Evolutionary conservation across 2,113 vertebrate genomes (phyloP).

Genomic region (Mystacornis crossleyi): DNA sequence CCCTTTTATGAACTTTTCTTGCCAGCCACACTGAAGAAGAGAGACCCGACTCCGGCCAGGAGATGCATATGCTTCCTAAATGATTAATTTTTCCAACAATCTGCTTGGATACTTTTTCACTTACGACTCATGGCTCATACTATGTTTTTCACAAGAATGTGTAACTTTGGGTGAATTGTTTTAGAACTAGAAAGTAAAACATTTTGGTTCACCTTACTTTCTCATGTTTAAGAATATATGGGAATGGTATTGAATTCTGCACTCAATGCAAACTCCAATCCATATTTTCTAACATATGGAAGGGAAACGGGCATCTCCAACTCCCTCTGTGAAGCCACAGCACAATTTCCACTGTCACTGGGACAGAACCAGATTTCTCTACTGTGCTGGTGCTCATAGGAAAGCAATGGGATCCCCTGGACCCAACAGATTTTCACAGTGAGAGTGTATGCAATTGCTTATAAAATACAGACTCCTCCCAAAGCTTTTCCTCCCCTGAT

Average conservation of each 20-base stretch:
- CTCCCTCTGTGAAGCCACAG: not conserved
- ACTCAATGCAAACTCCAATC: not conserved
- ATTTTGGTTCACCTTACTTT: not conserved
- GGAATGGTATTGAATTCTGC: not conserved
- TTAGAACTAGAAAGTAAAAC: not conserved
- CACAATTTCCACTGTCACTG: not conserved
- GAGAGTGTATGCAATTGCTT: not conserved
- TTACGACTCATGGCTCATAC: not conserved
- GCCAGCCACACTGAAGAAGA: not conserved
- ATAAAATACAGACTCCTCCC: not conserved
- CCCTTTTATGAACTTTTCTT: not conserved
- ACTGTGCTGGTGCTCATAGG: not conserved
- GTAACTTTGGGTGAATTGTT: not conserved
- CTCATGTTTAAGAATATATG: not conserved
- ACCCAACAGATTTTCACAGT: not conserved
- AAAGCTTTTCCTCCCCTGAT: not conserved
- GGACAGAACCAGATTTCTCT: not conserved
- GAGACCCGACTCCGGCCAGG: not conserved
- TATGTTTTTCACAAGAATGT: accelerated
- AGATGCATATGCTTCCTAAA: not conserved
- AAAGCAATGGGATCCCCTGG: not conserved
- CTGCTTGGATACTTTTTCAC: not conserved
- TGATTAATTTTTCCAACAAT: not conserved
- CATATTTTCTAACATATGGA: not conserved
- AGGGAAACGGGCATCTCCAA: not conserved